Conservation (phyloP, 2,888 invertebrate species). For the Criorhina ranunculi region DNA sequence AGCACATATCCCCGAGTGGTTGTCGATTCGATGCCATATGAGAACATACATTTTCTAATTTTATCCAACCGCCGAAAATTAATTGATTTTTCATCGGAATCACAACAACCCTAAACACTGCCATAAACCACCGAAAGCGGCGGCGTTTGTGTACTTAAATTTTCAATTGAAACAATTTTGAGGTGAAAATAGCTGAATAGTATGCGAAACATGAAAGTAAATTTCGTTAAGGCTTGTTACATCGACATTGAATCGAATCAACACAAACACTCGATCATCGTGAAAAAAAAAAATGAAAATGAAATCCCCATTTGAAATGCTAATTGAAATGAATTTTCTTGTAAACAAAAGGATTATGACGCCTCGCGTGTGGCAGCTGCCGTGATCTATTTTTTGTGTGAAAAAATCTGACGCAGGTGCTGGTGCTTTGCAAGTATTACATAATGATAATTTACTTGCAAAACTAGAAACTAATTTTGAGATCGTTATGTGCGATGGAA, state of each 20-base stretch:
- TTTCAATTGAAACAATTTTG: conserved; percentile 40
- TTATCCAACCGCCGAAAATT: conserved; percentile 61
- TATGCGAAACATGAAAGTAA: conserved; percentile 22
- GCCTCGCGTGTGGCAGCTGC: conserved; percentile 10
- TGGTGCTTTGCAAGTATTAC: neutral
- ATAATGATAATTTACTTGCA: conserved; percentile 11
- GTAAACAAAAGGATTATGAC: conserved; percentile 28
- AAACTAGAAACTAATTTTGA: conserved; percentile 17
- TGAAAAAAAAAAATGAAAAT: conserved; percentile 23
- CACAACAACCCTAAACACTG: conserved; percentile 36
- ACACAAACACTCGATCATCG: conserved; percentile 14
- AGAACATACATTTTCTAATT: conserved; percentile 49
- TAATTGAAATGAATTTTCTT: conserved; percentile 23
- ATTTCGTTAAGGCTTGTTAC: neutral
- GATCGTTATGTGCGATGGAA: conserved; percentile 27
- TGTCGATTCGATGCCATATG: neutral
- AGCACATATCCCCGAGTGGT: conserved; percentile 7
- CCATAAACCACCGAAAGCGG: conserved; percentile 42
- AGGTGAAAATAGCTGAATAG: conserved; percentile 26
- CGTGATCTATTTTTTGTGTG: conserved; percentile 16
- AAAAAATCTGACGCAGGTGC: conserved; percentile 17
- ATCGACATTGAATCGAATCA: conserved; percentile 22
- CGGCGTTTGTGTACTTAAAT: conserved; percentile 10
- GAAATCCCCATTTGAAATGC: conserved; percentile 22
- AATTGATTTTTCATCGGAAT: conserved; percentile 75